Conservation (phyloP, 2,113 vertebrate genomes). For the Upupa epops region DNA sequence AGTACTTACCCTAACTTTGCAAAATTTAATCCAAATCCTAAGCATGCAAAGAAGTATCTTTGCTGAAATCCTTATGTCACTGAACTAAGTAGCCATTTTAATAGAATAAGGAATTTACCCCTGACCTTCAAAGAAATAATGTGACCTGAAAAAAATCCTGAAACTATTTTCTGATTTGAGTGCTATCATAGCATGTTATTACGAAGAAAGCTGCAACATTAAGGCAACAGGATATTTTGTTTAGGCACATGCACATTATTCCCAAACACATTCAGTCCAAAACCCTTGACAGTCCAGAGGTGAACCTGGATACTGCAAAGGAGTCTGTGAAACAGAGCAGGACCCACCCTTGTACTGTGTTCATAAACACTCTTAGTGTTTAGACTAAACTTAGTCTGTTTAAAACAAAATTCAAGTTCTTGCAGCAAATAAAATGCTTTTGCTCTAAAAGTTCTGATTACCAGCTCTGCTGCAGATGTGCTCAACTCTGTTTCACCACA, state of each 20-base stretch:
- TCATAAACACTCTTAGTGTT: background rate
- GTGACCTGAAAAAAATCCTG: background rate
- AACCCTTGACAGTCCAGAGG: background rate
- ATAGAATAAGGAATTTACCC: background rate
- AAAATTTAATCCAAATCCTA: background rate
- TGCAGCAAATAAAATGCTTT: background rate
- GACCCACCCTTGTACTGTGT: background rate
- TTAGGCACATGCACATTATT: background rate
- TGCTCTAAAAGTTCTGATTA: background rate
- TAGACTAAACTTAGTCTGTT: background rate
- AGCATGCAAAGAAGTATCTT: background rate
- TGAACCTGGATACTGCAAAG: background rate
- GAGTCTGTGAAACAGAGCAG: background rate
- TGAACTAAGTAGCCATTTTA: background rate
- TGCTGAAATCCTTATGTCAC: background rate
- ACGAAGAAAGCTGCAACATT: background rate
- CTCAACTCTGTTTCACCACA: background rate
- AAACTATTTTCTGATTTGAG: background rate
- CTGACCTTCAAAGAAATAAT: background rate
- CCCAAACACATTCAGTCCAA: background rate
- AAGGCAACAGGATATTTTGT: background rate
- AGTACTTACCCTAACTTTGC: background rate
- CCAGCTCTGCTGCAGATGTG: background rate
- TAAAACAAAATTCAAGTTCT: background rate
- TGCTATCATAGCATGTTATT: background rate